Conservation (phyloP, 2,113 vertebrate species). For the Thunnus maccoyii region DNA sequence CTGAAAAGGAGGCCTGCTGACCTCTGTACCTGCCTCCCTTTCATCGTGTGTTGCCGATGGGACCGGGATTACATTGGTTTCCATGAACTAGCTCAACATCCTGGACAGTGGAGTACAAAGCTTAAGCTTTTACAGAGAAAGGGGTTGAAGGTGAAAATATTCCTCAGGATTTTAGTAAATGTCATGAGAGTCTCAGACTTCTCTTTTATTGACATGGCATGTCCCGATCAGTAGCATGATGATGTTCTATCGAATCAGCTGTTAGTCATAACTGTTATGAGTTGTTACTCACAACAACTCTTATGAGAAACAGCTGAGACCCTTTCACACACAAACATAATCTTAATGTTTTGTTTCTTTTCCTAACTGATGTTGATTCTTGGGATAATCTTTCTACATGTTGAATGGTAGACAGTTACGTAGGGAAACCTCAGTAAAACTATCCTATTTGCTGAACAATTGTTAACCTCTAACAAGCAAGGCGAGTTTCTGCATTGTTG, state of each 20-base stretch:
- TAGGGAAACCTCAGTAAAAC: conserved; percentile 7
- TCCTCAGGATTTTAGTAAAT: neutral
- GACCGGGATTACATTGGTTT: conserved; percentile 56
- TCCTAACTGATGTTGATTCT: too few relatives aligned
- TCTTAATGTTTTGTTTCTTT: neutral
- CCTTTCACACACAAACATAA: too few relatives aligned
- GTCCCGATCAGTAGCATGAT: neutral
- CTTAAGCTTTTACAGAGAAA: conserved; percentile 12
- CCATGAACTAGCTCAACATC: conserved; percentile 28
- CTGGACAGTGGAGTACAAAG: neutral
- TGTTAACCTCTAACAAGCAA: conserved; percentile 24
- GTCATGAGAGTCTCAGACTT: too few relatives aligned
- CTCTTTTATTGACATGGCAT: neutral
- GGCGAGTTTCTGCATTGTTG: conserved; percentile 26
- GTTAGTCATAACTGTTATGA: too few relatives aligned
- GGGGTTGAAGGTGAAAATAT: neutral
- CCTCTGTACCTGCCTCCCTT: conserved; percentile 63
- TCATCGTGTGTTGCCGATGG: conserved; percentile 55
- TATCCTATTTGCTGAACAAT: conserved; percentile 1
- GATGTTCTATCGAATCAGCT: too few relatives aligned
- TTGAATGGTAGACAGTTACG: neutral
- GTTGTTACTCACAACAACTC: too few relatives aligned
- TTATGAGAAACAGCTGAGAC: neutral
- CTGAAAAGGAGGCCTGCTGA: conserved; percentile 70
- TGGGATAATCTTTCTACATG: neutral